Evolutionary conservation across 2,113 vertebrate species (phyloP), one percentile per base, ranked within the genome.

Genomic region (Brachyistius frenatus): DNA sequence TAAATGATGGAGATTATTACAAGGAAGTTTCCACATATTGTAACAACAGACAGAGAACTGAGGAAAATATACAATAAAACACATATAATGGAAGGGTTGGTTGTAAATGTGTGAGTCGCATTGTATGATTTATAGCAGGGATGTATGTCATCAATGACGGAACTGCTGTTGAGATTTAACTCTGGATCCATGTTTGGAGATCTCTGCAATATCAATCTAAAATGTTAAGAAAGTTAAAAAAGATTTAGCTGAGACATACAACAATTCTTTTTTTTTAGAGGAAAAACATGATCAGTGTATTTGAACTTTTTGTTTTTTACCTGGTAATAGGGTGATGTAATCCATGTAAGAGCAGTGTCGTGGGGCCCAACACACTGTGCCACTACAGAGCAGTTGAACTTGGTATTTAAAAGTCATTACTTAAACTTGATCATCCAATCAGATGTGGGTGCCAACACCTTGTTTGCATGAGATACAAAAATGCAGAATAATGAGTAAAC

Each of bases 21-120:
- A 13, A 66, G 63, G 50, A 76, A 44, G 44, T 76, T 76, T 49
- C 41, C 54, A 39, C 63, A 66, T n/a, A 49, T 31, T 16, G 53
- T 66, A 33, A 15, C 8, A 11, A 76, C 23, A 50, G 62, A 39
- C 4, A 76, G 10, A 2, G 11, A 15, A 2, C 3, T 14, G 8
- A 76, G 73, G 5, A 76, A 49, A 35, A 65, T 36, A 31, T 65
- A 49, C 5, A 60, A 14, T 3, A 49, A 56, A 13, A 50, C 47
- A 16, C 62, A 76, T 4, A 7, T 11, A 1, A 41, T 52, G 13
- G 57, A 62, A 9, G 57, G 56, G 7, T 8, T 52, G 1, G n/a
- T 58, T 57, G 67, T 6, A 10, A 36, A 44, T 23, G 31, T 23
- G 23, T 32, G 52, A 47, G 14, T 6, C 11, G 2, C 2, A 61